phyloP scores from a whole-genome alignment of 64 coral and sea anemone genomes.

The Montipora cactus region DNA sequence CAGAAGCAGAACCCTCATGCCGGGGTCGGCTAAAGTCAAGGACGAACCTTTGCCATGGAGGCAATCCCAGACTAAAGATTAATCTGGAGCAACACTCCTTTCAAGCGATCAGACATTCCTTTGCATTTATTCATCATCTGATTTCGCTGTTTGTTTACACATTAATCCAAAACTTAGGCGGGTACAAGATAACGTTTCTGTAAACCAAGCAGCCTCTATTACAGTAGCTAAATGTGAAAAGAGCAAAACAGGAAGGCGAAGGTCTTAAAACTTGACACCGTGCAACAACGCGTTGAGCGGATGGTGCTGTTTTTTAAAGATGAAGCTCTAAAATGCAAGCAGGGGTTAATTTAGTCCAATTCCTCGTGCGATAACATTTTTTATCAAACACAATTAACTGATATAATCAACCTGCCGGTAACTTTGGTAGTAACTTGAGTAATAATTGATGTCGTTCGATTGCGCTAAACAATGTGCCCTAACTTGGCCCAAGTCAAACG shows the following conservation, averaged over 20 bases:
- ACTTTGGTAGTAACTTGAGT: not conserved
- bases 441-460: conserved; percentile 15
- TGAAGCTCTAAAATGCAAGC: too few relatives aligned
- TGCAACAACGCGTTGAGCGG: too few relatives aligned
- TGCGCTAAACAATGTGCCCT: not conserved
- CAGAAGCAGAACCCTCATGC: conserved; percentile 47
- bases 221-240: too few relatives aligned
- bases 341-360: too few relatives aligned
- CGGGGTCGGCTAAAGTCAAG: conserved; percentile 24
- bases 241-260: too few relatives aligned
- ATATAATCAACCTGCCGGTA: conserved; percentile 34
- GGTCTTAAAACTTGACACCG: too few relatives aligned
- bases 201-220: not conserved
- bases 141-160: conserved; percentile 11
- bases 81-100: not conserved
- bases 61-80: conserved; percentile 23
- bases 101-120: conserved; percentile 29
- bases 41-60: conserved; percentile 34
- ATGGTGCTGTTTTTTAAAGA: too few relatives aligned
- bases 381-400: not conserved
- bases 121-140: conserved; percentile 43
- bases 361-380: not conserved
- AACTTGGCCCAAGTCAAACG: too few relatives aligned
- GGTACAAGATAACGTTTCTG: not conserved
- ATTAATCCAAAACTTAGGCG: conserved; percentile 12